Evolutionary conservation across 2,888 invertebrate species (phyloP).

Genomic region (Troides helena): DNA sequence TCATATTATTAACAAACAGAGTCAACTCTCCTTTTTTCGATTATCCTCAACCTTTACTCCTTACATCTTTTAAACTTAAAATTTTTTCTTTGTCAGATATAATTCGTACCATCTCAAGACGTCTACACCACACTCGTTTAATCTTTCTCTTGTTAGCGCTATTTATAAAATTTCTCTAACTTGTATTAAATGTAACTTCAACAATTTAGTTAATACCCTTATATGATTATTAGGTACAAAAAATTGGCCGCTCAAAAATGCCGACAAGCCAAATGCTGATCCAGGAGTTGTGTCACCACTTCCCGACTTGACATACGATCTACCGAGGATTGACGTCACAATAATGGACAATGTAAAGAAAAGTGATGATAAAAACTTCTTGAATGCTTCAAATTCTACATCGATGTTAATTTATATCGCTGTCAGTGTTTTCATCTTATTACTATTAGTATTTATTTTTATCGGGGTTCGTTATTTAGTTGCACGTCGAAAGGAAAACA

Average conservation of each 20-base stretch:
- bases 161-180: background rate
- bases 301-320: constrained; percentile 30
- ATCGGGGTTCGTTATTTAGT: constrained; percentile 55
- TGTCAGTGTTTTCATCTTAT: constrained; percentile 30
- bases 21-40: too few relatives aligned
- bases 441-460: constrained; percentile 32
- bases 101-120: too few relatives aligned
- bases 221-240: background rate
- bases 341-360: constrained; percentile 11
- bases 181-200: background rate
- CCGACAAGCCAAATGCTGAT: constrained; percentile 43
- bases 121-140: too few relatives aligned
- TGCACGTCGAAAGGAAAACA: constrained; percentile 45
- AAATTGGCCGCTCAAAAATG: constrained; percentile 26
- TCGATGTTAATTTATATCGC: constrained; percentile 35
- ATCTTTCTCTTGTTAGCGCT: too few relatives aligned
- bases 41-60: too few relatives aligned
- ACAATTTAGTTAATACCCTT: background rate
- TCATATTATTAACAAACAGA: too few relatives aligned
- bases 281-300: constrained; percentile 48
- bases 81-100: too few relatives aligned
- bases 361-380: background rate
- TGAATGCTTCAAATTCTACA: constrained; percentile 42
- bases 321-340: constrained; percentile 20
- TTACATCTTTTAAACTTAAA: too few relatives aligned